Conservation (phyloP, 2,797 vertebrate species). For the Cichlasoma orientale region DNA sequence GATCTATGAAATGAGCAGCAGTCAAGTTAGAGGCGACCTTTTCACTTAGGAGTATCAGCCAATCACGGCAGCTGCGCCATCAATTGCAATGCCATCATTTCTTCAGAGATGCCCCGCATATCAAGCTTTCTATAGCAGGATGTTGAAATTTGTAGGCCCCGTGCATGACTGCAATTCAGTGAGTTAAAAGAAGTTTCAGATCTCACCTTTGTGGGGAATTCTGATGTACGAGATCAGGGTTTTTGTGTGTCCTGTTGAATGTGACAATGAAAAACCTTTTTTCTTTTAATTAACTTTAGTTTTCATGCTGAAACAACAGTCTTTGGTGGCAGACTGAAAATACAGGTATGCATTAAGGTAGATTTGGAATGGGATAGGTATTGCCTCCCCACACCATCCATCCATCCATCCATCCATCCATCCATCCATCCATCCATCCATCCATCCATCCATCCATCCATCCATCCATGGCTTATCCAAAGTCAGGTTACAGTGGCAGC, state of each 20-base stretch:
- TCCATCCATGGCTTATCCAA: neutral
- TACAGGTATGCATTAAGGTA: neutral
- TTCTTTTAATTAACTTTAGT: neutral
- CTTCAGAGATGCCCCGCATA: neutral
- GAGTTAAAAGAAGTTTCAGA: neutral
- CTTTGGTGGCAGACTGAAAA: neutral
- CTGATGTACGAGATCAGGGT: neutral
- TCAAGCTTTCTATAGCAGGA: neutral
- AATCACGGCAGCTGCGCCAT: neutral
- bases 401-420: too few species aligned
- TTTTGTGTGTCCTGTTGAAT: neutral
- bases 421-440: too few species aligned
- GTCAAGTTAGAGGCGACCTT: neutral
- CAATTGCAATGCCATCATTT: neutral
- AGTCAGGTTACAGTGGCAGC: neutral
- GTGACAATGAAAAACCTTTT: neutral
- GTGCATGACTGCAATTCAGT: neutral
- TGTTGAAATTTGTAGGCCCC: neutral
- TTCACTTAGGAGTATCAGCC: neutral
- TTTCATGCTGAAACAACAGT: rapidly evolving
- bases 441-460: too few species aligned
- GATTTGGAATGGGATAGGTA: neutral
- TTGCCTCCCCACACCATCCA: neutral
- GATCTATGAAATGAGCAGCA: neutral
- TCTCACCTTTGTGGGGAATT: neutral